Evolutionary conservation across 2,113 vertebrate species (phyloP).

Genomic region (Phainopepla nitens): DNA sequence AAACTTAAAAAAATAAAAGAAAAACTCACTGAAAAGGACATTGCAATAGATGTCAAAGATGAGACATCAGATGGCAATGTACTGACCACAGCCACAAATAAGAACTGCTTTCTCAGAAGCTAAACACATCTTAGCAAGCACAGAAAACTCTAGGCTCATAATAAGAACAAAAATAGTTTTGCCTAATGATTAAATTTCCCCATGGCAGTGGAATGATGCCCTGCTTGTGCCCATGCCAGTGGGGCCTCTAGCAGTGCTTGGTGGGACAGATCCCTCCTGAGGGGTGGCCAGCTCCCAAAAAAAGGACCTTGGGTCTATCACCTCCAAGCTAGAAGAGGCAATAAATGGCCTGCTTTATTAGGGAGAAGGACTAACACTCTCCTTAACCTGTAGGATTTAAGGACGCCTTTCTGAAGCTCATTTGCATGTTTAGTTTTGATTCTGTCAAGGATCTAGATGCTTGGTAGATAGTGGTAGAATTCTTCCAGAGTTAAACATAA

Average conservation of each 20-base stretch:
- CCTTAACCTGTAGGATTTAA: not conserved
- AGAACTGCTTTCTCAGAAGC: not conserved
- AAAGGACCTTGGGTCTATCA: not conserved
- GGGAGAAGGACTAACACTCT: not conserved
- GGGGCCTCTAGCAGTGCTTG: rapidly evolving
- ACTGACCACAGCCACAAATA: not conserved
- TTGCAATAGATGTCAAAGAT: not conserved
- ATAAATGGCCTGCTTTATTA: not conserved
- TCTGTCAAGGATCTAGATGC: not conserved
- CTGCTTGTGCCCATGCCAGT: not conserved
- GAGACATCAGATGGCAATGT: not conserved
- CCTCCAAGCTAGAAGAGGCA: not conserved
- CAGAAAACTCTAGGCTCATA: not conserved
- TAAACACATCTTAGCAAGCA: not conserved
- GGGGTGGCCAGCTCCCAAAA: not conserved
- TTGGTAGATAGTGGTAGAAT: not conserved
- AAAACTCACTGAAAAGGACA: not conserved
- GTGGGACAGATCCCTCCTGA: not conserved
- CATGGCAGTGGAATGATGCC: rapidly evolving
- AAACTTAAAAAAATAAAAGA: not conserved
- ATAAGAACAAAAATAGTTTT: not conserved
- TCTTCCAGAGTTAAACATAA: not conserved
- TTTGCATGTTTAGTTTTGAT: not conserved
- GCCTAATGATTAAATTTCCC: not conserved
- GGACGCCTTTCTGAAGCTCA: not conserved